Conservation (phyloP, 2,888 invertebrate species). For the Lycocerus yunnanus region DNA sequence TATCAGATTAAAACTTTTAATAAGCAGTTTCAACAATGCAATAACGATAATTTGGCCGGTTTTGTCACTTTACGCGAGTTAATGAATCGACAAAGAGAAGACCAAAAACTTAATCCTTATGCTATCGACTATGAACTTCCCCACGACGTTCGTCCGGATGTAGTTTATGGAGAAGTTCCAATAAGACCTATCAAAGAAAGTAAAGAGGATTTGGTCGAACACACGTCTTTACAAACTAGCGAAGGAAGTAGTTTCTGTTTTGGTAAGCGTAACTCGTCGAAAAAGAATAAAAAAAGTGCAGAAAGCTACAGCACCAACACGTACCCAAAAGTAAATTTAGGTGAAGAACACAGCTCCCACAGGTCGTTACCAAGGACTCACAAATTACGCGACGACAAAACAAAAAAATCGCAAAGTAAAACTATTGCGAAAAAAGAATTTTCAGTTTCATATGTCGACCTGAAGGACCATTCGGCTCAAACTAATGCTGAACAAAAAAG, state of each 20-base stretch:
- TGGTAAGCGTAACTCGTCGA: slow-evolving; percentile 52
- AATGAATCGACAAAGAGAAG: slow-evolving; percentile 79
- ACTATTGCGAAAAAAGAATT: slow-evolving; percentile 28
- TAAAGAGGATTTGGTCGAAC: not conserved
- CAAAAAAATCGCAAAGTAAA: slow-evolving; percentile 4
- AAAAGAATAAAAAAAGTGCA: slow-evolving; percentile 42
- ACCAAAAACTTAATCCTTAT: slow-evolving; percentile 59
- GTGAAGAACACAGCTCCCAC: slow-evolving; percentile 45
- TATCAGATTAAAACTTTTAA: slow-evolving; percentile 47
- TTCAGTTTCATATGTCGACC: slow-evolving; percentile 34
- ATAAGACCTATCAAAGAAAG: slow-evolving; percentile 43
- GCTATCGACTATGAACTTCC: slow-evolving; percentile 41
- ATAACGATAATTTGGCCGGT: slow-evolving; percentile 66
- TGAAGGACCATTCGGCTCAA: slow-evolving; percentile 42
- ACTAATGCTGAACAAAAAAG: slow-evolving; percentile 33
- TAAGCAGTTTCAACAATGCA: slow-evolving; percentile 51
- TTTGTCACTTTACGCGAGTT: slow-evolving; percentile 79
- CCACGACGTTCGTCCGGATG: slow-evolving; percentile 59
- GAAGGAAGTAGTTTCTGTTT: slow-evolving; percentile 48
- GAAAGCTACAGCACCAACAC: slow-evolving; percentile 44
- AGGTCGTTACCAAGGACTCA: slow-evolving; percentile 50
- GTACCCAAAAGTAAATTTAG: slow-evolving; percentile 47
- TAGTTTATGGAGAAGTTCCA: slow-evolving; percentile 59
- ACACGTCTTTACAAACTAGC: slow-evolving; percentile 10
- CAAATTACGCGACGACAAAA: slow-evolving; percentile 10